Evolutionary conservation across 1,140 invertebrate genomes (phyloP), one percentile per base, ranked within the genome.

Genomic region (Drosophila miranda): DNA sequence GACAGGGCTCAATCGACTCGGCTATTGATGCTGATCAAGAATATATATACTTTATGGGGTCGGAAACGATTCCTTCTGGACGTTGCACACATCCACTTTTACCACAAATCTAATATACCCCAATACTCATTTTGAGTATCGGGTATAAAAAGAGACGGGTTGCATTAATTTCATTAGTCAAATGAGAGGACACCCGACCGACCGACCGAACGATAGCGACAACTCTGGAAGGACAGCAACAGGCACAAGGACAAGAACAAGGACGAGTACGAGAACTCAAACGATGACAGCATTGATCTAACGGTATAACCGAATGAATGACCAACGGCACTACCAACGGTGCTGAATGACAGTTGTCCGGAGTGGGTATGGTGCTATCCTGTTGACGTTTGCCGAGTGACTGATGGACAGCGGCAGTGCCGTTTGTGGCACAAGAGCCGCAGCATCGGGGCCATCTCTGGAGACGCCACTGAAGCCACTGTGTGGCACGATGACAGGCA

Each of bases 101-200:
- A n/a, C n/a, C n/a, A n/a, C n/a, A n/a, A n/a, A n/a, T n/a, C n/a
- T n/a, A n/a, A n/a, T n/a, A n/a, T n/a, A n/a, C n/a, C n/a, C n/a
- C n/a, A n/a, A n/a, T n/a, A n/a, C n/a, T n/a, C n/a, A n/a, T n/a
- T n/a, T n/a, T n/a, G n/a, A n/a, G n/a, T n/a, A n/a, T n/a, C n/a
- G n/a, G n/a, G n/a, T n/a, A n/a, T n/a, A n/a, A n/a, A 86, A 68
- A 13, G 34, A 13, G 34, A 68, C 78, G 81, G 80, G 28, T 55
- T 81, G 78, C 81, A 75, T 81, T 86, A 87, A 87, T 86, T 86
- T 86, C 63, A 80, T 84, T 84, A 86, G 61, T 74, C 51, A 60
- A 55, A 44, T 52, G 62, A 55, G 62, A 57, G 38, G 48, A 72
- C 8, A 38, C 3, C 34, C 9, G 9, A 38, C 2, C 30, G 30